Evolutionary conservation across 2,113 vertebrate species (phyloP).

Genomic region (Numenius arquata): DNA sequence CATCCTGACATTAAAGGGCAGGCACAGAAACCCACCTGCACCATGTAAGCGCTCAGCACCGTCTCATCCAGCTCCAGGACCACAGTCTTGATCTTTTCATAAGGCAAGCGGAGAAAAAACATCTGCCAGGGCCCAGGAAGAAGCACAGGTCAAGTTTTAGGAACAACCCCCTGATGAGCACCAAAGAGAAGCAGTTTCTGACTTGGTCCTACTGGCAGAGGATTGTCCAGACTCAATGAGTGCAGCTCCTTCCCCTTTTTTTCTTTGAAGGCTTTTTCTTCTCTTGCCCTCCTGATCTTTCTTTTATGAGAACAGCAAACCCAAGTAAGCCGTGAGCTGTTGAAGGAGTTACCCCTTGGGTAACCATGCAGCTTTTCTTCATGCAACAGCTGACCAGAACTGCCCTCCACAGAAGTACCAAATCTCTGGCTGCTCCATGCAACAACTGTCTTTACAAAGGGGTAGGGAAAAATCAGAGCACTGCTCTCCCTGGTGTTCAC

Average conservation of each 20-base stretch:
- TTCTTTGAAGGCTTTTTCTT: constrained; percentile 84
- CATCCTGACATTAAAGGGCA: background rate
- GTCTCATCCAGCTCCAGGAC: constrained; percentile 84
- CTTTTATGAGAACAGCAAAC: constrained; percentile 70
- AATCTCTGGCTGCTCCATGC: background rate
- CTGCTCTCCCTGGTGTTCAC: background rate
- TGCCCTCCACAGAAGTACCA: background rate
- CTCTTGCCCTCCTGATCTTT: constrained; percentile 79
- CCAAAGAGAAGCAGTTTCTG: background rate
- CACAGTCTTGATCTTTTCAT: constrained; percentile 83
- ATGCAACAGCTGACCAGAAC: accelerated
- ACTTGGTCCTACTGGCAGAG: constrained; percentile 78
- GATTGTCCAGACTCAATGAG: constrained; percentile 84
- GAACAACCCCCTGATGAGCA: background rate
- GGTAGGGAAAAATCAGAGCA: background rate
- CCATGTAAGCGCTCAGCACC: constrained; percentile 80
- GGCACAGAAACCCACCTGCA: constrained; percentile 68
- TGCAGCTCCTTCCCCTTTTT: constrained; percentile 89
- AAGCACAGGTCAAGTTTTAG: background rate
- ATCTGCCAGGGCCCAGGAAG: constrained; percentile 57
- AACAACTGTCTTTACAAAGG: background rate
- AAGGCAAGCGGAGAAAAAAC: constrained; percentile 85
- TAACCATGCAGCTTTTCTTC: background rate
- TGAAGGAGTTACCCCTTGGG: no score
- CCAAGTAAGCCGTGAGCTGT: background rate